Evolutionary conservation across 2,888 invertebrate genomes (phyloP).

Genomic region (Pollenia amentaria): DNA sequence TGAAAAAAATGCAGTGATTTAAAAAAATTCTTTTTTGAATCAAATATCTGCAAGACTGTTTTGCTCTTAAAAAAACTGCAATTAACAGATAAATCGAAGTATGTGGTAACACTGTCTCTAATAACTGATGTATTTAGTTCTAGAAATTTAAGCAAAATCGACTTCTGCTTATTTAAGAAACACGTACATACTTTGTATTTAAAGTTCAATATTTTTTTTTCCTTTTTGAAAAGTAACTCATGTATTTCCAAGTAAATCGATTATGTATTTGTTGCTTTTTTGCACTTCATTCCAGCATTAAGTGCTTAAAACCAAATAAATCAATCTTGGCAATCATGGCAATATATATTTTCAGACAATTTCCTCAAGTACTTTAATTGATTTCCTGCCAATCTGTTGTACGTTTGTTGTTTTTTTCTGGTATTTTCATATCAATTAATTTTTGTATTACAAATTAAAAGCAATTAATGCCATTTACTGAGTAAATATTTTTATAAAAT

Average conservation of each 20-base stretch:
- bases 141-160: no score
- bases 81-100: no score
- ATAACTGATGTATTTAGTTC: no score
- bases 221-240: not conserved
- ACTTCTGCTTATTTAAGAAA: no score
- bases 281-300: not conserved
- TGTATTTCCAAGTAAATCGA: not conserved
- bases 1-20: no score
- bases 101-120: no score
- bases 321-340: slow-evolving; percentile 5
- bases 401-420: not conserved
- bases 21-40: no score
- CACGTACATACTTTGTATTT: not conserved
- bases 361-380: slow-evolving; percentile 3
- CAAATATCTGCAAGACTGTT: no score
- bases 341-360: not conserved
- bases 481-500: not conserved
- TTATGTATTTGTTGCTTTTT: not conserved
- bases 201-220: not conserved
- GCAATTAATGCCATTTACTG: slow-evolving; percentile 18
- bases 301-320: not conserved
- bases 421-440: slow-evolving; percentile 17
- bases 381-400: not conserved
- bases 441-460: slow-evolving; percentile 11
- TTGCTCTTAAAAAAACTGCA: no score